These are phyloP conservation scores for Microcebus lehilahytsara DNA, from an alignment of 2,113 vertebrate genomes.

Conservation along the genomic window DNA sequence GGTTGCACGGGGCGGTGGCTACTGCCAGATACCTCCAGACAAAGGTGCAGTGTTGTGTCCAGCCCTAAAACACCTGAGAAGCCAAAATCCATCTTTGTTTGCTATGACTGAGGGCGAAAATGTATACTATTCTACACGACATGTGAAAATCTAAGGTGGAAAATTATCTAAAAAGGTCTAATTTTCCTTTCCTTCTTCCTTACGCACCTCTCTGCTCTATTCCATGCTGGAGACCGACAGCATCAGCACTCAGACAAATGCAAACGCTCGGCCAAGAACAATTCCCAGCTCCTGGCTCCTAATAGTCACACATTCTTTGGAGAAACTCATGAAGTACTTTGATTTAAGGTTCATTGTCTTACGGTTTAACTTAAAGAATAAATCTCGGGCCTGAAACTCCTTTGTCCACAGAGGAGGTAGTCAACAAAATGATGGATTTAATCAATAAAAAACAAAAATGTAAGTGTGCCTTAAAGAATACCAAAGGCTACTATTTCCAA, in stretches of 20 bases:
- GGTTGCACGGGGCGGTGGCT: not conserved
- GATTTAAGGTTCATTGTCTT: not conserved
- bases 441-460: not conserved
- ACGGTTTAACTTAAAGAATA: slow-evolving; percentile 8
- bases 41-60: fast-evolving
- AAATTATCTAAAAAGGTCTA: not conserved
- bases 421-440: slow-evolving; percentile 35
- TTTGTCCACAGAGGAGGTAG: not conserved
- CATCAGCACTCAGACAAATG: not conserved
- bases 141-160: not conserved
- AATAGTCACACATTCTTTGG: not conserved
- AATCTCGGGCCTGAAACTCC: not conserved
- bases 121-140: not conserved
- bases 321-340: not conserved
- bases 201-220: not conserved
- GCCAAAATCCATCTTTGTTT: not conserved
- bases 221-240: not conserved
- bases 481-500: not conserved
- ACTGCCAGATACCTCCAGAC: not conserved
- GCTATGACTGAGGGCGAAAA: not conserved
- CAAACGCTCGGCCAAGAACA: not conserved
- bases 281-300: not conserved
- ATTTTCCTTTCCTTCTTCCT: not conserved
- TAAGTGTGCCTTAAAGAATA: not conserved
- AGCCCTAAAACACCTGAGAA: not conserved